A percentile compares a stretch with the other conserved stretches of the same genome.
phyloP scores from a whole-genome alignment of 53 echinoderm and acorn worm species.

The Patiria pectinifera region DNA sequence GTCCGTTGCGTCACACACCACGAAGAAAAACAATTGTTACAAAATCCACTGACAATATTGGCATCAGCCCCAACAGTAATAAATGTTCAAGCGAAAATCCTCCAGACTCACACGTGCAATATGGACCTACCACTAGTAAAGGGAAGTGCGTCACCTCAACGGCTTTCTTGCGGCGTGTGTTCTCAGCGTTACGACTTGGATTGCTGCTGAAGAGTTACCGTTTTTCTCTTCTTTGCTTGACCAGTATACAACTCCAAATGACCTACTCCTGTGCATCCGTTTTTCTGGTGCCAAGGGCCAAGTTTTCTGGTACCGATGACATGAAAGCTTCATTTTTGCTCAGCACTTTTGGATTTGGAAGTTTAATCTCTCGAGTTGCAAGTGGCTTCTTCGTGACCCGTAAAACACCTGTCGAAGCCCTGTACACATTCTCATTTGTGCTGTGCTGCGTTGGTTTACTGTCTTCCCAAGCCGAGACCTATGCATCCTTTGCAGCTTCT shows the following conservation, averaged over 20 bases:
- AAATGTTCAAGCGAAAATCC: not conserved
- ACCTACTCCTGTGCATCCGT: not conserved
- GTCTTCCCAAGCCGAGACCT: not conserved
- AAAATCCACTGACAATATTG: not conserved
- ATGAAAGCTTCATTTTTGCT: constrained; percentile 12
- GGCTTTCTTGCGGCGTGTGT: not conserved
- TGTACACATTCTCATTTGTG: not conserved
- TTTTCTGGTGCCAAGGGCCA: constrained; percentile 4
- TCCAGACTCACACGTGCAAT: not conserved
- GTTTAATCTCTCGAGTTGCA: not conserved
- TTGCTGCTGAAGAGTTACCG: constrained; percentile 31
- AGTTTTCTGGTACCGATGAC: not conserved
- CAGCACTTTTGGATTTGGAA: constrained; percentile 10
- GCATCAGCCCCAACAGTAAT: not conserved
- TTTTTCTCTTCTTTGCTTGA: not conserved
- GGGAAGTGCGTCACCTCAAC: not conserved
- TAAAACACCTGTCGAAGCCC: not conserved
- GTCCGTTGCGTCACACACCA: not conserved
- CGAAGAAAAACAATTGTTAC: not conserved
- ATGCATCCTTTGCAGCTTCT: not conserved
- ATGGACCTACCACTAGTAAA: too few relatives aligned
- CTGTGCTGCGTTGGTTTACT: not conserved
- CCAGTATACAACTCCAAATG: not conserved
- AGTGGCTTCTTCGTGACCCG: constrained; percentile 22
- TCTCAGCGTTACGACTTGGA: constrained; percentile 6